Base-by-base conservation (phyloP, 2,888 invertebrate genomes). In the Proisotoma minuta region DNA sequence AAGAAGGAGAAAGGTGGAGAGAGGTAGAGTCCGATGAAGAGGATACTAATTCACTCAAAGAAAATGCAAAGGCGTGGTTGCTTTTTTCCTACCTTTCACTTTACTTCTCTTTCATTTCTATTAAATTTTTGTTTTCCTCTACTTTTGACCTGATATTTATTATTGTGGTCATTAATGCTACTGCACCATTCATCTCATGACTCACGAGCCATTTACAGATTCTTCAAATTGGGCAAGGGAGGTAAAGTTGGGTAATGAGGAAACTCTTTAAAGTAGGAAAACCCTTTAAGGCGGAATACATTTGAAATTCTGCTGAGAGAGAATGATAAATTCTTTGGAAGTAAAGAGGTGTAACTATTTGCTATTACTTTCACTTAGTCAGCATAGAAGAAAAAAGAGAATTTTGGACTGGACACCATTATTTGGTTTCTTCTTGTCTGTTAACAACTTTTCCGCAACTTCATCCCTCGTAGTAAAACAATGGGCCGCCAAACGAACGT, bases 1-100 rank as follows among this genome's bases (percentile, higher is more conserved):
- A 23, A 26, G 23, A 23, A 15, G 43, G 15, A 49, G 23, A n/a
- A n/a, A 22, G 49, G 49, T 24, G 22, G 23, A 8, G 5, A 10
- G 10, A 18, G 10, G 49, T 49, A 20, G 22, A n/a, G 23, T 12
- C 15, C 22, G 49, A 12, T 49, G 12, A 12, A 49, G 23, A 10
- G 49, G 49, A 49, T 49, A 49, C 49, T 49, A 49, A 49, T 49
- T 49, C 49, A 49, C 49, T 49, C 8, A 49, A 24, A 5, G 49
- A 49, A 49, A 49, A 49, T 49, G 49, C 49, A 49, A 49, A 49
- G 49, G 49, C 49, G 49, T 49, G 49, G 49, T 49, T 49, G 23
- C 23, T 24, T 18, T 49, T 49, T 49, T 49, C 5, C 49, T 49
- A 4, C 26, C n/a, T 5, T 49, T 49, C 22, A 8, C n/a, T 18